Evolutionary conservation across 2,113 vertebrate species (phyloP).

Genomic region (Seriola rivoliana): DNA sequence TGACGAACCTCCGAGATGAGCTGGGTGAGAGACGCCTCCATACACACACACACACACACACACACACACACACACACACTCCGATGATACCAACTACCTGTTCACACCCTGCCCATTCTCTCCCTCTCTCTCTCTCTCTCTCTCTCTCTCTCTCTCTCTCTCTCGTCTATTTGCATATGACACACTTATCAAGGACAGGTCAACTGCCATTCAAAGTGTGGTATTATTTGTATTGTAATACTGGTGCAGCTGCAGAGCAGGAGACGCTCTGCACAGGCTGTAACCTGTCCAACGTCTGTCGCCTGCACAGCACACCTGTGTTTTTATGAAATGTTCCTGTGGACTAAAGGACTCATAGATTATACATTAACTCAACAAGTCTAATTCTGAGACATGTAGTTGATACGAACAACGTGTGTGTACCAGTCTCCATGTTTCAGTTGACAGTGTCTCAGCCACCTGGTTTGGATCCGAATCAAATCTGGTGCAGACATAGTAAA

Average conservation of each 20-base stretch:
- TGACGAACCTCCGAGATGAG: constrained; percentile 86
- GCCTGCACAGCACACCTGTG: constrained; percentile 1
- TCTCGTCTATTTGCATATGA: constrained; percentile 17
- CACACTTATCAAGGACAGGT: constrained; percentile 4
- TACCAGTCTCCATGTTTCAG: no score
- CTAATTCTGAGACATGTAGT: no score
- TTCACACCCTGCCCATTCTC: not conserved
- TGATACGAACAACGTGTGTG: no score
- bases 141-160: not conserved
- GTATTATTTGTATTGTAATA: not conserved
- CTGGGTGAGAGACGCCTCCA: constrained; percentile 85
- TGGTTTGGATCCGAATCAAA: no score
- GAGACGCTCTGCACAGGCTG: not conserved
- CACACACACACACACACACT: not conserved
- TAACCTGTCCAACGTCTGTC: constrained; percentile 7
- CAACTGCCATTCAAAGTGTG: constrained; percentile 34
- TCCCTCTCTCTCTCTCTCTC: not conserved
- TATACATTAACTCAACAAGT: not conserved
- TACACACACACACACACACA: no score
- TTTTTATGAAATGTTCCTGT: not conserved
- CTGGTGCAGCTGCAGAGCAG: no score
- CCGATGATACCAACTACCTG: not conserved
- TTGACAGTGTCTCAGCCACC: no score
- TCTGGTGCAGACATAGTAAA: no score
- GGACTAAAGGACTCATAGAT: not conserved